Conservation (phyloP, 2,113 vertebrate genomes). For the Gallinago undulata region DNA sequence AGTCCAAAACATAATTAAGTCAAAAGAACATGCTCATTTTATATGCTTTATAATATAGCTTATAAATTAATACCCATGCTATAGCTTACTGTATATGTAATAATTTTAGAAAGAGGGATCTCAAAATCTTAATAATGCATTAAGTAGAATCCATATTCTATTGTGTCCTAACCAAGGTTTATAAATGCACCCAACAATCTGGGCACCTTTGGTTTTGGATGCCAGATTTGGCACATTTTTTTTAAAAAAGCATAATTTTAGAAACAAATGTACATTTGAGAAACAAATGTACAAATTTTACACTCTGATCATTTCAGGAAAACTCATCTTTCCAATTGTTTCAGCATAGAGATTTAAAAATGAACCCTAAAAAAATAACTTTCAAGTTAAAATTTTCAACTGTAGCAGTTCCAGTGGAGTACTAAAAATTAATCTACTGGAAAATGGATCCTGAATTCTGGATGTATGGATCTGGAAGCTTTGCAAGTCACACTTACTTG, state of each 20-base stretch:
- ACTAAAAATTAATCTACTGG: not conserved
- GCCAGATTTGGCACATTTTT: not conserved
- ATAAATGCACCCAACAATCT: not conserved
- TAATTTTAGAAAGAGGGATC: not conserved
- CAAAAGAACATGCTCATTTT: not conserved
- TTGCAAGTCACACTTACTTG: not conserved
- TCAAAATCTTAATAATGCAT: not conserved
- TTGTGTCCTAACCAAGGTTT: not conserved
- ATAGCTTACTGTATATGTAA: not conserved
- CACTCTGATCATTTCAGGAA: not conserved
- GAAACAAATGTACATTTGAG: not conserved
- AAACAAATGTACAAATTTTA: not conserved
- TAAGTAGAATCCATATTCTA: not conserved
- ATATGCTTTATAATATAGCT: not conserved
- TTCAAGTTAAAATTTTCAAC: not conserved
- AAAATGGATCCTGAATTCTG: not conserved
- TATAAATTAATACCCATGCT: not conserved
- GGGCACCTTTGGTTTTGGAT: not conserved
- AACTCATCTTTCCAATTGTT: not conserved
- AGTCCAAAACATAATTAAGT: not conserved
- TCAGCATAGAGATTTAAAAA: not conserved
- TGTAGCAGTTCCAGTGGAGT: not conserved
- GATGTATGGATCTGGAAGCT: not conserved
- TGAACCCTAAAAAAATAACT: not conserved
- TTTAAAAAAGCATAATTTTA: accelerated